These are phyloP conservation scores for Magallana angulata DNA, from an alignment of 1,140 invertebrate species.

Conservation along the genomic window DNA sequence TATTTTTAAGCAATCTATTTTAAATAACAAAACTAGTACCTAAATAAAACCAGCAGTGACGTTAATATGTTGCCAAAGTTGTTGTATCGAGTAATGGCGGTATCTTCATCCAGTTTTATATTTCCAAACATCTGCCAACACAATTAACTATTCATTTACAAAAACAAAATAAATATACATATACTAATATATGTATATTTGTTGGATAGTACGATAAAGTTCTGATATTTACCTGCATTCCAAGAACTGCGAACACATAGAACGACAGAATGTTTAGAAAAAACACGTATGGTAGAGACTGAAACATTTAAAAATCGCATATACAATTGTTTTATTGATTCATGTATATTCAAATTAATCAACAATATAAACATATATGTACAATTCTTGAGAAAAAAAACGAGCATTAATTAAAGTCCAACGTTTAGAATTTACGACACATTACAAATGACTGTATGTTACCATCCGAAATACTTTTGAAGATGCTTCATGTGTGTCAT, in stretches of 20 bases:
- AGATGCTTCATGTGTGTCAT: too few species aligned
- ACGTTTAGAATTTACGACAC: too few species aligned
- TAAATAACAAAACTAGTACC: background rate
- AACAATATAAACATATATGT: too few species aligned
- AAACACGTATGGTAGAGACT: background rate
- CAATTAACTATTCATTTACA: background rate
- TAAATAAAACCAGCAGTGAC: background rate
- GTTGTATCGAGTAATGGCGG: background rate
- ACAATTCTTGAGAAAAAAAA: too few species aligned
- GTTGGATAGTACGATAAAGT: too few species aligned
- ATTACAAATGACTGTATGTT: too few species aligned
- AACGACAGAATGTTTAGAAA: background rate
- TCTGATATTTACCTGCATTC: background rate
- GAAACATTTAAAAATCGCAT: background rate
- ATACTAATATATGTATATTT: too few species aligned
- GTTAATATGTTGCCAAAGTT: background rate
- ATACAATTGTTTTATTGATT: background rate
- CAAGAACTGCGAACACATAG: slow-evolving; percentile 27
- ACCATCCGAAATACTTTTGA: too few species aligned
- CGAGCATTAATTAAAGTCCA: too few species aligned
- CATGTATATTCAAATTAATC: too few species aligned
- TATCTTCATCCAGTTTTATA: background rate
- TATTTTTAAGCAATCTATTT: too few species aligned
- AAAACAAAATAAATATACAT: too few species aligned
- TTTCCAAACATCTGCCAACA: background rate